These are phyloP conservation scores for Drosophila sproati DNA, from an alignment of 1,140 invertebrate species.

Conservation along the genomic window DNA sequence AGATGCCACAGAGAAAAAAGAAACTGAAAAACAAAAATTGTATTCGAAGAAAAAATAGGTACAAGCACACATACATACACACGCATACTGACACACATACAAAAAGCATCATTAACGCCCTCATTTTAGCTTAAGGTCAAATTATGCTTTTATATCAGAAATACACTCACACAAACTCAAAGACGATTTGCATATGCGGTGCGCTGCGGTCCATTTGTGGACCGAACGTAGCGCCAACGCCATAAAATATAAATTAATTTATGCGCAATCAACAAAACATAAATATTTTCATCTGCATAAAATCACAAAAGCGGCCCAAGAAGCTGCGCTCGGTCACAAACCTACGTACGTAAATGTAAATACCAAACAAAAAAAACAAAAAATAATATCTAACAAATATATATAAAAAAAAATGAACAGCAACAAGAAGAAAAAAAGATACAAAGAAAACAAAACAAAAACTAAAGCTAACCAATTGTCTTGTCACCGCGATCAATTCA, in stretches of 20 bases:
- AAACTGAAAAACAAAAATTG: constrained; percentile 46
- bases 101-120: constrained; percentile 82
- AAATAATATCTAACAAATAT: constrained; percentile 21
- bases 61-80: background rate
- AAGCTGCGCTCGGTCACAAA: constrained; percentile 65
- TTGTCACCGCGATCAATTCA: constrained; percentile 56
- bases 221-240: constrained; percentile 78
- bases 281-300: constrained; percentile 84
- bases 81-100: constrained; percentile 27
- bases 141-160: constrained; percentile 78
- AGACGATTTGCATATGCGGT: constrained; percentile 64
- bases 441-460: constrained; percentile 36
- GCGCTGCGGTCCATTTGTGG: constrained; percentile 75
- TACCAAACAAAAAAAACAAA: constrained; percentile 37
- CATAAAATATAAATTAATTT: constrained; percentile 84
- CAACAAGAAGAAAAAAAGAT: constrained; percentile 34
- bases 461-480: constrained; percentile 69
- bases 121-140: constrained; percentile 82
- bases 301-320: constrained; percentile 74
- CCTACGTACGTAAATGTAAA: constrained; percentile 70
- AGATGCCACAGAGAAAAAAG: constrained; percentile 38
- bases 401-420: constrained; percentile 10
- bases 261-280: constrained; percentile 83
- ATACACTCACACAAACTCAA: constrained; percentile 41
- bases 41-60: constrained; percentile 42